Evolutionary conservation across 2,888 invertebrate species (phyloP), one percentile per base, ranked within the genome.

Genomic region (Netelia inedita): DNA sequence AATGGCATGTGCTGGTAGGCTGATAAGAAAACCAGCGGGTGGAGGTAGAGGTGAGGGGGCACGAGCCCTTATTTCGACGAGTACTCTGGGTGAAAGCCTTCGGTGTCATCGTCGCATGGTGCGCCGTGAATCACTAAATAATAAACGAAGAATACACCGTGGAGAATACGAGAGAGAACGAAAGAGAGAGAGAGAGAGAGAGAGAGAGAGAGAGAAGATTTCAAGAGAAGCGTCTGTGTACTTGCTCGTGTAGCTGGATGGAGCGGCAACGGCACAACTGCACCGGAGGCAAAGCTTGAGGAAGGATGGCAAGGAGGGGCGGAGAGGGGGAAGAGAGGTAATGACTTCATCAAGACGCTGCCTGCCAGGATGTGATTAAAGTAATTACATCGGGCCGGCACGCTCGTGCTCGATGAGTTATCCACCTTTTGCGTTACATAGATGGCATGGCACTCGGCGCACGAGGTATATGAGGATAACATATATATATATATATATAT

Each of bases 351-450:
- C 88, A 88, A 87, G 83, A 85, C 85, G 85, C 84, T 86, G 87
- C 85, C 88, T 88, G 86, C 86, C 87, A 86, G 85, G 89, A 86
- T 87, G 87, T 87, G 89, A 91, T 91, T 91, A 90, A 91, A 88
- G 88, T 90, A 91, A 90, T 90, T 91, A 88, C 88, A 86, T 82
- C 79, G 71, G 83, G 72, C 85, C 83, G 76, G 84, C 76, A 81
- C 85, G 83, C 87, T 82, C 81, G 63, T 50, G 82, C 85, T 74
- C 85, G 79, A 88, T 82, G 82, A 87, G 86, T 85, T 87, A 86
- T 87, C 83, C 87, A 28, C 75, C 82, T 81, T 66, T 69, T 74
- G 76, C 74, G 73, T 68, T 78, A 66, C 43, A 82, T 73, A 73
- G 72, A 66, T 66, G 57, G 50, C 73, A 57, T 73, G 28, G 61